Conservation (phyloP, 37 sponge, comb jelly and placozoan species). For the Cliona cf. orientalis region DNA sequence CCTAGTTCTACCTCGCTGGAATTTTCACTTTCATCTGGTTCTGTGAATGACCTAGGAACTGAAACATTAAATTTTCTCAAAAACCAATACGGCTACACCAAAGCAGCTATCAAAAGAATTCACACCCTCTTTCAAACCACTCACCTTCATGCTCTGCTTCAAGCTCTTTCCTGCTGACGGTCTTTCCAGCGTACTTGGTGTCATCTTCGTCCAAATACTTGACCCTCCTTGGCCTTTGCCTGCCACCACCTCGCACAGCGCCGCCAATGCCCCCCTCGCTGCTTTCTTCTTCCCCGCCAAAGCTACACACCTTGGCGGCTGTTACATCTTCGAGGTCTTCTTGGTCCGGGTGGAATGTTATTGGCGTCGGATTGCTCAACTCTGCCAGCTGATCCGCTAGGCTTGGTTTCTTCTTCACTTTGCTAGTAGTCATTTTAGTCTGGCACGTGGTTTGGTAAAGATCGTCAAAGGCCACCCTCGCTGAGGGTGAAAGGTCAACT, state of each 20-base stretch:
- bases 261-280: not conserved
- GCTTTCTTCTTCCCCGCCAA: conserved; percentile 7
- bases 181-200: conserved; percentile 64
- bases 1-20: not conserved
- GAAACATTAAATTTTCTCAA: no score
- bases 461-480: no score
- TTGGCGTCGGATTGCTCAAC: conserved; percentile 65
- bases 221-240: not conserved
- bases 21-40: not conserved
- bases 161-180: conserved; percentile 49
- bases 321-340: conserved; percentile 18
- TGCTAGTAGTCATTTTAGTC: no score
- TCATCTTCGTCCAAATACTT: conserved; percentile 48
- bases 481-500: no score
- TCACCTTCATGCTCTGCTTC: conserved; percentile 25
- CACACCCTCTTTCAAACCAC: not conserved
- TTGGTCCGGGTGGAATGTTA: conserved; percentile 53
- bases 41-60: not conserved
- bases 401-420: no score
- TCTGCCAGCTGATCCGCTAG: conserved; percentile 55
- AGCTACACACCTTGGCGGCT: conserved; percentile 40
- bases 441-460: no score
- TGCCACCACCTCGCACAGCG: not conserved
- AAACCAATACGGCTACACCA: not conserved
- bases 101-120: not conserved